Evolutionary conservation across 2,888 invertebrate species (phyloP).

Genomic region (Hyposoter didymator): DNA sequence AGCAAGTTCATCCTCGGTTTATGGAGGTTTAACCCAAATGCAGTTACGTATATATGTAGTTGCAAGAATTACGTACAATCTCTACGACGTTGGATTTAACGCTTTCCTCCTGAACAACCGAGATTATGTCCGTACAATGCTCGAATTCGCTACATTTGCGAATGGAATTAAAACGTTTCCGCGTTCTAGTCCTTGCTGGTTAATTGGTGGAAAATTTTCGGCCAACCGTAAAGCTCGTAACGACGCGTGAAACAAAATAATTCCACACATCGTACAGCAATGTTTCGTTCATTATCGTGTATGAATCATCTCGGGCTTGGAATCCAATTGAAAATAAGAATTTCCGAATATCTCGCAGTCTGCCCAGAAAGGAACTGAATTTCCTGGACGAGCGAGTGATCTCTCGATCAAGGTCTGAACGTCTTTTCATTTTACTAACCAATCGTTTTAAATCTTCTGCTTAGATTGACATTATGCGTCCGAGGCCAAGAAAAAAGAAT

Average conservation of each 20-base stretch:
- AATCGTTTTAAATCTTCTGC: too few relatives aligned
- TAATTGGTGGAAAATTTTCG: constrained; percentile 27
- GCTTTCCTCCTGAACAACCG: constrained; percentile 34
- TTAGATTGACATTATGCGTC: too few relatives aligned
- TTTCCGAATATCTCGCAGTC: too few relatives aligned
- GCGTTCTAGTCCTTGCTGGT: not conserved
- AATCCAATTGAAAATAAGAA: not conserved
- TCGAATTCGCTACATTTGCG: constrained; percentile 10
- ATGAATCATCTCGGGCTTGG: not conserved
- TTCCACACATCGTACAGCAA: not conserved
- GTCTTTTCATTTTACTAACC: too few relatives aligned
- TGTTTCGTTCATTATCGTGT: constrained; percentile 3
- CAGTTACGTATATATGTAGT: not conserved
- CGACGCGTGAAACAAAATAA: constrained; percentile 15
- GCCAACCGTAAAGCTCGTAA: constrained; percentile 17
- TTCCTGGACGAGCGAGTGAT: too few relatives aligned
- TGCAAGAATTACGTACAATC: constrained; percentile 16
- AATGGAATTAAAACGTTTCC: constrained; percentile 15
- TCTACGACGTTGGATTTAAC: constrained; percentile 39
- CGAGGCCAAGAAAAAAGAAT: constrained; percentile 5
- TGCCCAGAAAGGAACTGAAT: too few relatives aligned
- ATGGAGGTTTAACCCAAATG: constrained; percentile 7
- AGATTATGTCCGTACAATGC: constrained; percentile 40
- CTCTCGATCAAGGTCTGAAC: too few relatives aligned
- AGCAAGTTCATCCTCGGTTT: constrained; percentile 26